A percentile compares a stretch with the other conserved stretches of the same genome.
phyloP scores from a whole-genome alignment of 2,888 invertebrate genomes.

The Trachelus tabidus region DNA sequence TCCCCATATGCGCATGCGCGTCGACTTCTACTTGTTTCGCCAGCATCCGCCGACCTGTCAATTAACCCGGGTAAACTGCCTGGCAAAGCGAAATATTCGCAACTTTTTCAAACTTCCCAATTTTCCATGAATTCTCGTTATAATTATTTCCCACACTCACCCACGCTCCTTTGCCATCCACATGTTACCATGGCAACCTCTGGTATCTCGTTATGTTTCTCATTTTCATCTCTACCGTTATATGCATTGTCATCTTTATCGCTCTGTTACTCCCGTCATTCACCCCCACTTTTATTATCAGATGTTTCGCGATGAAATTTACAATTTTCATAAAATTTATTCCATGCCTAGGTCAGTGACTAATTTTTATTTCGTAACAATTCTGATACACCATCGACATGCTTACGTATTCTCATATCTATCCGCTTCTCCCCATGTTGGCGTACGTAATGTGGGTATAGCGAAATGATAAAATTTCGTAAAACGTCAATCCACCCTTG shows the following conservation, averaged over 20 bases:
- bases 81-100: slow-evolving; percentile 1
- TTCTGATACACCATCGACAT: background rate
- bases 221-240: background rate
- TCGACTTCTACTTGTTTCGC: background rate
- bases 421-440: background rate
- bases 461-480: background rate
- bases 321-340: background rate
- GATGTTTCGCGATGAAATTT: background rate
- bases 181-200: background rate
- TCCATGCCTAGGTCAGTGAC: background rate
- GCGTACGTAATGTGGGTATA: background rate
- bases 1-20: background rate
- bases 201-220: background rate
- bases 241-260: background rate
- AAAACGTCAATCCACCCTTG: background rate
- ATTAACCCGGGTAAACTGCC: slow-evolving; percentile 3
- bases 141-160: background rate
- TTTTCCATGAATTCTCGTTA: background rate
- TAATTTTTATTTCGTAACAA: background rate
- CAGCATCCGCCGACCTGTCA: background rate
- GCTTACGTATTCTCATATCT: background rate
- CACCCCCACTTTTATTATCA: background rate
- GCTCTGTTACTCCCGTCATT: too few relatives aligned
- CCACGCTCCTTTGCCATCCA: background rate
- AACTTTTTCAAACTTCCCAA: background rate